phyloP scores from a whole-genome alignment of 2,797 vertebrate genomes.

The Enteromius fasciolatus region DNA sequence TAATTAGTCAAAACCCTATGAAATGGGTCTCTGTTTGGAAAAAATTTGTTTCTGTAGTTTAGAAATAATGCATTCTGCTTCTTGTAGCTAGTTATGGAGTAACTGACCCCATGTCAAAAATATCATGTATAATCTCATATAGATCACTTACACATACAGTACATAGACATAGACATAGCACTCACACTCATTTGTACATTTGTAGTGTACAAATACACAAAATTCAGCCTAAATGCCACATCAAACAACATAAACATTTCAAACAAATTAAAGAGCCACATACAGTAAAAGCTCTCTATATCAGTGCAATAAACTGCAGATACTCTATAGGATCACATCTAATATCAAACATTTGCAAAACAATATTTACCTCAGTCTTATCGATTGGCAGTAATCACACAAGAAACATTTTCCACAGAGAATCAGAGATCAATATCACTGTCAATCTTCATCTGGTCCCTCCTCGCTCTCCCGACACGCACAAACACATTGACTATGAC shows the following conservation, averaged over 20 bases:
- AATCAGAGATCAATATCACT: slow-evolving; percentile 79
- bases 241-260: background rate
- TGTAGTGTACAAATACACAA: background rate
- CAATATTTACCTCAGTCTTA: slow-evolving; percentile 41
- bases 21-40: background rate
- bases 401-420: slow-evolving; percentile 73
- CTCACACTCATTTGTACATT: background rate
- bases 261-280: background rate
- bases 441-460: slow-evolving; percentile 77
- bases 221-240: background rate
- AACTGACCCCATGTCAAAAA: background rate
- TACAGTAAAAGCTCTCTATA: background rate
- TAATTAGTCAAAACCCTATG: background rate
- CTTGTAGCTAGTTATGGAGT: slow-evolving; percentile 5
- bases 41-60: background rate
- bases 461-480: slow-evolving; percentile 67
- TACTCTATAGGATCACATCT: background rate
- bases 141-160: background rate
- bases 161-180: background rate
- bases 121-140: background rate
- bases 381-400: slow-evolving; percentile 64
- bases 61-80: background rate
- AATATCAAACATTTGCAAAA: slow-evolving; percentile 35
- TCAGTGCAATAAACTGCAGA: background rate
- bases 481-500: slow-evolving; percentile 12